These are phyloP conservation scores for Ceratoteleas bidentatus DNA, from an alignment of 1,140 invertebrate genomes.

Conservation along the genomic window DNA sequence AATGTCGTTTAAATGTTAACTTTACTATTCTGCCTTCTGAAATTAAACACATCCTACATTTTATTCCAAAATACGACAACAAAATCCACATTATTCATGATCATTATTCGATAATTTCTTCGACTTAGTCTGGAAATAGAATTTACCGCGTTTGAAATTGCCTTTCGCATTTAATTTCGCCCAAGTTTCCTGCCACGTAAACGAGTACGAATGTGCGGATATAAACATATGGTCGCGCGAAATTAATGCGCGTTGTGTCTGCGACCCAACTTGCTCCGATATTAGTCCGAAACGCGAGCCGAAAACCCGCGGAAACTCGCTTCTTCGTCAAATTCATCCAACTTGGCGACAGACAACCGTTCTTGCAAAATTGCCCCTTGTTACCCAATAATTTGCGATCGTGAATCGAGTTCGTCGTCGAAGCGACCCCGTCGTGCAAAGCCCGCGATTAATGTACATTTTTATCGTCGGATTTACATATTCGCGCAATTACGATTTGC, in stretches of 20 bases:
- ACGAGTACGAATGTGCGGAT: slow-evolving; percentile 40
- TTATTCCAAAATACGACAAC: not conserved
- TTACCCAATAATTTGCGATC: slow-evolving; percentile 9
- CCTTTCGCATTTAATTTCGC: slow-evolving; percentile 48
- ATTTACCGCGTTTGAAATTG: slow-evolving; percentile 25
- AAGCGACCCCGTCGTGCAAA: slow-evolving; percentile 23
- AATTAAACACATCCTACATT: too few relatives aligned
- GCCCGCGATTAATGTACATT: slow-evolving; percentile 39
- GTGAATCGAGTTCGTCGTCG: slow-evolving; percentile 8
- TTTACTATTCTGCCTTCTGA: too few relatives aligned
- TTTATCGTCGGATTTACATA: slow-evolving; percentile 53
- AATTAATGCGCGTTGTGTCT: slow-evolving; percentile 39
- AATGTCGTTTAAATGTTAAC: too few relatives aligned
- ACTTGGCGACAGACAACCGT: not conserved
- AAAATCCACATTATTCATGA: not conserved
- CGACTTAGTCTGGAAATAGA: too few relatives aligned
- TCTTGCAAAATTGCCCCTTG: not conserved
- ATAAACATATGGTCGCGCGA: slow-evolving; percentile 47
- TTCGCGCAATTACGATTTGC: slow-evolving; percentile 44
- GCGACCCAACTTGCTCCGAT: slow-evolving; percentile 22
- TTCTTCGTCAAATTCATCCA: too few relatives aligned
- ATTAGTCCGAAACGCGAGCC: slow-evolving; percentile 35
- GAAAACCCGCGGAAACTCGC: not conserved
- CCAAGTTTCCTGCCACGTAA: slow-evolving; percentile 42
- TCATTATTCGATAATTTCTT: too few relatives aligned